Evolutionary conservation across 1,140 invertebrate genomes (phyloP).

Genomic region (Stenopsyche tienmushanensis): DNA sequence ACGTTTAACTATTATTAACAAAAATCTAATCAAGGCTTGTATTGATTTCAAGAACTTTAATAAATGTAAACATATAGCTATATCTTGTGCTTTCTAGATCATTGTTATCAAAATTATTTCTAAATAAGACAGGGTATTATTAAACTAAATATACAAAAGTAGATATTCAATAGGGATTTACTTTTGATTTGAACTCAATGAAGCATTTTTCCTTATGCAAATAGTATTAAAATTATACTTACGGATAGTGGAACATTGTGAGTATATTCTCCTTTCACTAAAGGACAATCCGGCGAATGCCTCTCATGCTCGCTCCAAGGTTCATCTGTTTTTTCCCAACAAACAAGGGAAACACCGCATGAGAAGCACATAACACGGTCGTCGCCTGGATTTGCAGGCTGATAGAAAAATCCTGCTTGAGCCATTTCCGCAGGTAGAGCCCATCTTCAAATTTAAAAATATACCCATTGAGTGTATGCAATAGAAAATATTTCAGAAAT

Average conservation of each 20-base stretch:
- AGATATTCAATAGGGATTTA: no score
- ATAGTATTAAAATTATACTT: conserved; percentile 39
- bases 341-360: conserved; percentile 89
- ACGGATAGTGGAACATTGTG: conserved; percentile 89
- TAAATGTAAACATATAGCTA: no score
- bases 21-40: no score
- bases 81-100: no score
- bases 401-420: conserved; percentile 93
- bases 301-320: conserved; percentile 95
- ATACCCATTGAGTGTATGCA: neutral
- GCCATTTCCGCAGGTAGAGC: conserved; percentile 93
- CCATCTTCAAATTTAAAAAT: conserved; percentile 67
- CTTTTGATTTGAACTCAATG: no score
- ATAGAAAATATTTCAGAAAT: neutral
- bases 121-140: no score
- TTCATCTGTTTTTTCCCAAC: conserved; percentile 95
- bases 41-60: no score
- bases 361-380: conserved; percentile 95
- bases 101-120: no score
- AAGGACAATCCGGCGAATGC: conserved; percentile 89
- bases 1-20: no score
- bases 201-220: neutral
- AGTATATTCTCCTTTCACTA: conserved; percentile 91
- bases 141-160: no score
- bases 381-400: conserved; percentile 83